Conservation (phyloP, 2,888 invertebrate genomes). For the Tipula helvola region DNA sequence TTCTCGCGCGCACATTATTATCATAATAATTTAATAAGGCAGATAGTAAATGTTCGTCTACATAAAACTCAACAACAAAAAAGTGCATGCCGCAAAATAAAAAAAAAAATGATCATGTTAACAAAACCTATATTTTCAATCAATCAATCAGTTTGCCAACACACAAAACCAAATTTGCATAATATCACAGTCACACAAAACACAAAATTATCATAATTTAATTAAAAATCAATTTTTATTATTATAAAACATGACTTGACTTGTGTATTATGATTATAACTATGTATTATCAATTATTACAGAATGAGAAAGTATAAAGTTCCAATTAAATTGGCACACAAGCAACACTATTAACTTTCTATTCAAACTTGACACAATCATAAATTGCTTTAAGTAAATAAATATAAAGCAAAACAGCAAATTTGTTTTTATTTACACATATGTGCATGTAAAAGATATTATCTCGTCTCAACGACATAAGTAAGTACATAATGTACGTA, state of each 20-base stretch:
- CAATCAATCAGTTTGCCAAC: neutral
- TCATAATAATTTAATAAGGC: neutral
- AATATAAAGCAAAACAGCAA: neutral
- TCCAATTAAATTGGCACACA: neutral
- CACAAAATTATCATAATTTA: neutral
- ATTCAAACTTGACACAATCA: neutral
- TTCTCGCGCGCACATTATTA: neutral
- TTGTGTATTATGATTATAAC: neutral
- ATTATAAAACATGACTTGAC: neutral
- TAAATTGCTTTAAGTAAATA: neutral
- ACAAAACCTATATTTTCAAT: neutral
- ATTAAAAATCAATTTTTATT: neutral
- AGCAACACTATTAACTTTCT: neutral
- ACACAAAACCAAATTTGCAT: conserved; percentile 4
- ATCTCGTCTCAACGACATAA: neutral
- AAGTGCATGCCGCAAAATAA: neutral
- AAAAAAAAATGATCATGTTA: neutral
- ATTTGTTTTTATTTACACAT: too few relatives aligned
- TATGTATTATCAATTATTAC: neutral
- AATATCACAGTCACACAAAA: neutral
- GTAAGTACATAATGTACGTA: neutral
- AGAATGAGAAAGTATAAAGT: neutral
- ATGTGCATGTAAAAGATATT: neutral
- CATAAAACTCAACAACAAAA: neutral
- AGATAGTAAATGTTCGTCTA: too few relatives aligned